Evolutionary conservation across 2,888 invertebrate species (phyloP).

Genomic region (Podotricha telesiphe): DNA sequence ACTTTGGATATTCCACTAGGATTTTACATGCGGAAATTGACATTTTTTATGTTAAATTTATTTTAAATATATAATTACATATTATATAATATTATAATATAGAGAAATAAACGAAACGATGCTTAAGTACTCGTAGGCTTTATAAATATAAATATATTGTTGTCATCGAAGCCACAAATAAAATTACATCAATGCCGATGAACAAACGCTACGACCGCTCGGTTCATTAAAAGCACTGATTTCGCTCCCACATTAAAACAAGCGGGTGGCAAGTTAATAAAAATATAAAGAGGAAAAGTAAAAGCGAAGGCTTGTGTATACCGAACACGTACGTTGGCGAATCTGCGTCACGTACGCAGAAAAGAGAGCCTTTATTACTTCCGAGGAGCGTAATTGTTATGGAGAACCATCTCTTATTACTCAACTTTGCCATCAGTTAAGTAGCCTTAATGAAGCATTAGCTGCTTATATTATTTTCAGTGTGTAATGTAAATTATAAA

Average conservation of each 20-base stretch:
- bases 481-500: slow-evolving; percentile 4
- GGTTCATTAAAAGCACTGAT: slow-evolving; percentile 32
- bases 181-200: slow-evolving; percentile 14
- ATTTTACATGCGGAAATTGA: too few relatives aligned
- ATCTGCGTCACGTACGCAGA: slow-evolving; percentile 73
- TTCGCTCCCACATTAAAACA: slow-evolving; percentile 37
- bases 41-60: too few relatives aligned
- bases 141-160: background rate
- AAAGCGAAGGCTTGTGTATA: slow-evolving; percentile 59
- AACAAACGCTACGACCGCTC: slow-evolving; percentile 5
- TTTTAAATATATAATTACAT: too few relatives aligned
- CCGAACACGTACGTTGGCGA: slow-evolving; percentile 72
- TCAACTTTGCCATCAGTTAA: slow-evolving; percentile 64
- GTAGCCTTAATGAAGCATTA: slow-evolving; percentile 55
- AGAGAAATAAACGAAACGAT: background rate
- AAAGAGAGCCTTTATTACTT: slow-evolving; percentile 80
- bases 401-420: slow-evolving; percentile 73
- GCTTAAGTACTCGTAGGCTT: background rate
- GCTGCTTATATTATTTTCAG: slow-evolving; percentile 34
- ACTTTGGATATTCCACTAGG: too few relatives aligned
- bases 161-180: background rate
- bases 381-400: slow-evolving; percentile 76
- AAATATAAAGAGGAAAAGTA: slow-evolving; percentile 56
- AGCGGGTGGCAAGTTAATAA: slow-evolving; percentile 42
- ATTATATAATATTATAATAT: background rate